Evolutionary conservation across 2,113 vertebrate genomes (phyloP).

Genomic region (Neogobius melanostomus): DNA sequence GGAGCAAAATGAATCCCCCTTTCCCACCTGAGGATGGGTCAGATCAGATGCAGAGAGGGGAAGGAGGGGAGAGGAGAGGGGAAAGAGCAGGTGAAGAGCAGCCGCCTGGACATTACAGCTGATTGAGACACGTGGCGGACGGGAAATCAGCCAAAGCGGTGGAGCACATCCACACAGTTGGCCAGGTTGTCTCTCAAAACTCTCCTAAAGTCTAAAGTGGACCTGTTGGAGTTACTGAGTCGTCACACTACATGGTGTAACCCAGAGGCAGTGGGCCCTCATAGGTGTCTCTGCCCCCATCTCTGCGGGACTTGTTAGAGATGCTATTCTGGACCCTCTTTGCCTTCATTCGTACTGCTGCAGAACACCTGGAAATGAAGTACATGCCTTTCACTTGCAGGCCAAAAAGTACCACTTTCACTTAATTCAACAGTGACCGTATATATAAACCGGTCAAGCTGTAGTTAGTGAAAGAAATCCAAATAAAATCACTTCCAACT

Average conservation of each 20-base stretch:
- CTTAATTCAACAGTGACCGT: neutral
- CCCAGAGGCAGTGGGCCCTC: conserved; percentile 62
- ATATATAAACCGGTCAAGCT: too few relatives aligned
- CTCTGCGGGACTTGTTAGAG: conserved; percentile 74
- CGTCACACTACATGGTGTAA: conserved; percentile 73
- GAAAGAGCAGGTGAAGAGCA: conserved; percentile 37
- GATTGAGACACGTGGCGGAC: conserved; percentile 74
- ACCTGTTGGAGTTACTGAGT: conserved; percentile 76
- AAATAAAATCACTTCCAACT: too few relatives aligned
- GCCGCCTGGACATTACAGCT: conserved; percentile 55
- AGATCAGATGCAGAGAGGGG: conserved; percentile 8
- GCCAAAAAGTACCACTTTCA: neutral
- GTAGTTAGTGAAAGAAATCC: too few relatives aligned
- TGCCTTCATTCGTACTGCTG: conserved; percentile 44
- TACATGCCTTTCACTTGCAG: conserved; percentile 9
- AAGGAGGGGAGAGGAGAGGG: conserved; percentile 19
- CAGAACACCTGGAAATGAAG: conserved; percentile 34
- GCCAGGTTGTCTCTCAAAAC: conserved; percentile 76
- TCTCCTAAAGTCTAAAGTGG: conserved; percentile 69
- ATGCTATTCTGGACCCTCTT: conserved; percentile 63
- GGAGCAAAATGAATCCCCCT: conserved; percentile 57
- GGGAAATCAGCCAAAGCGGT: conserved; percentile 59
- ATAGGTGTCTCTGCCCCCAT: conserved; percentile 64
- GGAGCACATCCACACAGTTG: conserved; percentile 73
- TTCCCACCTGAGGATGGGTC: conserved; percentile 39